These are phyloP conservation scores for Acomys russatus DNA, from an alignment of 2,797 vertebrate species.

Conservation along the genomic window DNA sequence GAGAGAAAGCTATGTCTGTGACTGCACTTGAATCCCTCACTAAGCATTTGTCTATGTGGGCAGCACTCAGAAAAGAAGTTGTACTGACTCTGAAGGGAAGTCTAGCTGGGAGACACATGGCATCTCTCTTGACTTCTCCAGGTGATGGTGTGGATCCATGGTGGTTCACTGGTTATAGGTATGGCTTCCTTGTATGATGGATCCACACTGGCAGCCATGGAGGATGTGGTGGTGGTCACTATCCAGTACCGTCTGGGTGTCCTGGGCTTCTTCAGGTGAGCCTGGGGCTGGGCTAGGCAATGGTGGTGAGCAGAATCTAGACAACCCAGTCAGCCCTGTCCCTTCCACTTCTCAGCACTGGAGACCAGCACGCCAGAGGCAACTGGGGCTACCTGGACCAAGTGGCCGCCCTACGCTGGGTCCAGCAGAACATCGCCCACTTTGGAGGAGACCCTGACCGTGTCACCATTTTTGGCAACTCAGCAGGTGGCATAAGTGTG, in stretches of 20 bases:
- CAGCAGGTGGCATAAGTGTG: constrained; percentile 91
- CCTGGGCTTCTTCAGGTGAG: constrained; percentile 93
- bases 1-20: not conserved
- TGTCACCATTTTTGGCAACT: constrained; percentile 92
- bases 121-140: constrained; percentile 70
- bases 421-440: constrained; percentile 90
- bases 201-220: constrained; percentile 89
- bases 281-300: not conserved
- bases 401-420: constrained; percentile 91
- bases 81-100: not conserved
- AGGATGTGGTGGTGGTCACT: constrained; percentile 91
- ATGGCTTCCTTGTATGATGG: constrained; percentile 89
- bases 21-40: not conserved
- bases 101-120: not conserved
- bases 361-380: constrained; percentile 89
- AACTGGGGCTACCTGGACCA: constrained; percentile 94
- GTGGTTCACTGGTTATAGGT: constrained; percentile 86
- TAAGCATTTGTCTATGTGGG: not conserved
- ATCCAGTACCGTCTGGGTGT: constrained; percentile 93
- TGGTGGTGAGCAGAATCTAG: fast-evolving
- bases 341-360: constrained; percentile 87
- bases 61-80: not conserved
- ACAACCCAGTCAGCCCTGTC: not conserved
- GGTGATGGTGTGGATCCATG: constrained; percentile 94
- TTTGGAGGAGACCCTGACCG: constrained; percentile 88